phyloP scores from a whole-genome alignment of 53 echinoderm and acorn worm species.

The Holothuria leucospilota region DNA sequence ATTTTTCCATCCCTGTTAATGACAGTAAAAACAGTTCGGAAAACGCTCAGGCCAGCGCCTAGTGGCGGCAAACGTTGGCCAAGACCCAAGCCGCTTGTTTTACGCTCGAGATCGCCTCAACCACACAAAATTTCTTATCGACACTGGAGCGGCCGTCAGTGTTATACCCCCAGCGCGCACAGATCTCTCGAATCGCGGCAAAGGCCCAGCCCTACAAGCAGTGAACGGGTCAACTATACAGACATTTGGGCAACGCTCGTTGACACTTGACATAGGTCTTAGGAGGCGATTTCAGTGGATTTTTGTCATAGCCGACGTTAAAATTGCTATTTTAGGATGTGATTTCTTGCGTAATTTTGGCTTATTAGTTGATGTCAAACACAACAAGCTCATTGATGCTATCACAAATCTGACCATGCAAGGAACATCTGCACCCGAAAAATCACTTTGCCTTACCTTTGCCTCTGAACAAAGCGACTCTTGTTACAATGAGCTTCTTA shows the following conservation, averaged over 20 bases:
- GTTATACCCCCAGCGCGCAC: too few relatives aligned
- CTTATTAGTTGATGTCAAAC: slow-evolving; percentile 47
- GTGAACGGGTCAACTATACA: too few relatives aligned
- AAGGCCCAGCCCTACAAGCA: too few relatives aligned
- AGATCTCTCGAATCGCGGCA: too few relatives aligned
- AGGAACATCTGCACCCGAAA: neutral
- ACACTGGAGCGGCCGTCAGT: too few relatives aligned
- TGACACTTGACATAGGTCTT: slow-evolving; percentile 58
- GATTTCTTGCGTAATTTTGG: slow-evolving; percentile 54
- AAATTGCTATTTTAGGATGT: slow-evolving; percentile 47
- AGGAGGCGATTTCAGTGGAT: slow-evolving; percentile 51
- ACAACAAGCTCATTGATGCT: slow-evolving; percentile 35
- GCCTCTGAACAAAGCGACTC: neutral
- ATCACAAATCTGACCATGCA: slow-evolving; percentile 21
- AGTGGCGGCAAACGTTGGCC: slow-evolving; percentile 24
- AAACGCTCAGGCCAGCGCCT: neutral
- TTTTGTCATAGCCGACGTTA: slow-evolving; percentile 46
- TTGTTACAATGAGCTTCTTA: neutral
- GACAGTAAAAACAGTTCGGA: neutral
- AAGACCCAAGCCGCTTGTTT: neutral
- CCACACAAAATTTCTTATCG: too few relatives aligned
- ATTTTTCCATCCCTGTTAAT: neutral
- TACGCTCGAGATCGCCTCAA: too few relatives aligned
- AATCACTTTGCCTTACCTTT: neutral
- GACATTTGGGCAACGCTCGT: slow-evolving; percentile 5